phyloP scores from a whole-genome alignment of 2,113 vertebrate genomes.

The Phainopepla nitens region DNA sequence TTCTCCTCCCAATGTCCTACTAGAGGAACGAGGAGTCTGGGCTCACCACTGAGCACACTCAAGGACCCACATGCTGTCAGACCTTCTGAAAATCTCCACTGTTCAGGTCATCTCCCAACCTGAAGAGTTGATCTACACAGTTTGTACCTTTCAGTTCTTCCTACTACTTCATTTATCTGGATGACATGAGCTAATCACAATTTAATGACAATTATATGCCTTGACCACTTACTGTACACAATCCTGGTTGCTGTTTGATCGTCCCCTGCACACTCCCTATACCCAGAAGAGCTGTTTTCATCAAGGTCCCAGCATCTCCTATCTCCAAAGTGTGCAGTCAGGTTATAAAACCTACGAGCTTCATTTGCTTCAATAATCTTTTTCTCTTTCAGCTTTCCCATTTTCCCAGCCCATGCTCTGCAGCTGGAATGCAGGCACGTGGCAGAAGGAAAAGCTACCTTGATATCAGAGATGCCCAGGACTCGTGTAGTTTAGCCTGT shows the following conservation, averaged over 20 bases:
- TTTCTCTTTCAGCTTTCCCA: neutral
- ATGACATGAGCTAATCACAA: neutral
- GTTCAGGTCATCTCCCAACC: neutral
- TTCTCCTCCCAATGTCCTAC: neutral
- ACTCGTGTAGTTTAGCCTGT: neutral
- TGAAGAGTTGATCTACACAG: neutral
- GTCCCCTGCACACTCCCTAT: rapidly evolving
- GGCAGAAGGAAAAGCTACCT: neutral
- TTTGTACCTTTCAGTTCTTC: neutral
- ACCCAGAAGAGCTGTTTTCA: neutral
- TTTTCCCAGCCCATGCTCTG: neutral
- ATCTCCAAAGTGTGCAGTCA: neutral
- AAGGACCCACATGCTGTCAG: neutral
- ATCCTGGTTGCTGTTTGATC: neutral
- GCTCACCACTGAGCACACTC: neutral
- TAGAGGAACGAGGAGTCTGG: neutral
- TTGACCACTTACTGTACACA: neutral
- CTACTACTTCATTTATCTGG: neutral
- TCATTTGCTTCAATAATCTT: neutral
- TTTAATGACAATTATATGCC: neutral
- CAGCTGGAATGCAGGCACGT: neutral
- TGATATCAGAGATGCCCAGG: neutral
- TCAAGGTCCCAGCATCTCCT: neutral
- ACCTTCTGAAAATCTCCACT: neutral
- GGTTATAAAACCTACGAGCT: neutral